Base-by-base conservation (phyloP, 1,140 invertebrate genomes). In the Drosophila takahashii region DNA sequence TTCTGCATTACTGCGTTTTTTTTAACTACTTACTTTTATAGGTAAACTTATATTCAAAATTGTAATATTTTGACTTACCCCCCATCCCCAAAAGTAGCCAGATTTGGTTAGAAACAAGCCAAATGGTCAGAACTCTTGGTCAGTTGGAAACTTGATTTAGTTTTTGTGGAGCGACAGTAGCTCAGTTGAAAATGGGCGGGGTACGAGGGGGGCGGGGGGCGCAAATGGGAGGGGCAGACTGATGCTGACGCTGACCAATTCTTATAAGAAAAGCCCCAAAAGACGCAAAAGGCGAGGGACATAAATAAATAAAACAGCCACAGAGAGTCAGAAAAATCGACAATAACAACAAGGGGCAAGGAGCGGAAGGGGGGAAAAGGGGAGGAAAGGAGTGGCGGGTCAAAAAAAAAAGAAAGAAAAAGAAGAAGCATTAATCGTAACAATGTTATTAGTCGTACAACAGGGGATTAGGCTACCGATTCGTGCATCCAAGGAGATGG, bases 381-480 rank as follows among this genome's bases (percentile, higher is more conserved):
- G 10, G 3, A 3, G 22, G 26, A 37, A 13, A 10, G 4, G 61
- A 48, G 26, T 48, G 15, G 52, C 9, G 64, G 9, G 32, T n/a
- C 39, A 36, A 42, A 66, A 45, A 62, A 54, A 66, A 66, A 42
- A n/a, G 58, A 54, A 66, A 48, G 39, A 54, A 71, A 73, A 75
- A 54, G 66, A 79, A 83, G 76, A 79, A 91, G 77, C 85, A 91
- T 90, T 90, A 91, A 91, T 91, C 81, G 85, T 91, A 91, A 91
- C 90, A 91, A 91, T 91, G 90, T 91, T 91, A 91, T 89, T 86
- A 91, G 90, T 91, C 86, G 86, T 91, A 89, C 84, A 91, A 90
- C 84, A 86, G 81, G 83, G 83, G 83, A 86, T 86, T 91, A 91
- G 90, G 90, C 90, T 91, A 91, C 90, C 86, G 90, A 87, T 87